These are phyloP conservation scores for Nylanderia fulva DNA, from an alignment of 1,140 invertebrate genomes.

Conservation along the genomic window DNA sequence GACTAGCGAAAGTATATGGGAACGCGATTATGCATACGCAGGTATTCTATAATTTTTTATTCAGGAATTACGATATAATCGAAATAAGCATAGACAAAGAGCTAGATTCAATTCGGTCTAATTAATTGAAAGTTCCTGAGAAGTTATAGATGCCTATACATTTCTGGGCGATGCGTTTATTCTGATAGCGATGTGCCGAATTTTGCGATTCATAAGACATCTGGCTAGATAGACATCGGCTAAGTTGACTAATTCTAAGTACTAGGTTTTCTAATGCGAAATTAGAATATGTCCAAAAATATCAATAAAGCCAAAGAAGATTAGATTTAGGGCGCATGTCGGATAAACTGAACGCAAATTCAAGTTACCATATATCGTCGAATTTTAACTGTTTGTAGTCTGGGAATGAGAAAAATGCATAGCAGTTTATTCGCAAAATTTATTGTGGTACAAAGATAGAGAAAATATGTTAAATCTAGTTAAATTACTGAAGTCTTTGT, in stretches of 20 bases:
- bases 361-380: background rate
- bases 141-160: constrained; percentile 29
- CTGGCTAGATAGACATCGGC: background rate
- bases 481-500: background rate
- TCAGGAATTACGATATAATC: background rate
- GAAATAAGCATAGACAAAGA: background rate
- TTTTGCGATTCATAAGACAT: background rate
- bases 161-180: constrained; percentile 15
- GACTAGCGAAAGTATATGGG: background rate
- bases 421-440: background rate
- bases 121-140: constrained; percentile 52
- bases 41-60: constrained; percentile 12
- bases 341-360: constrained; percentile 9
- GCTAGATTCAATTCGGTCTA: constrained; percentile 37
- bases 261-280: constrained; percentile 30
- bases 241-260: constrained; percentile 23
- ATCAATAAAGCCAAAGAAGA: constrained; percentile 43
- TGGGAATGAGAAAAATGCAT: background rate
- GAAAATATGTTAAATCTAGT: background rate
- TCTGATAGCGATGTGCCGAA: background rate
- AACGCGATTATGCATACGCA: background rate
- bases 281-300: constrained; percentile 23
- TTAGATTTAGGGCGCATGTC: constrained; percentile 12
- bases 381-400: constrained; percentile 16
- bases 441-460: background rate